Evolutionary conservation across 2,113 vertebrate genomes (phyloP), one percentile per base, ranked within the genome.

Genomic region (Terrapene triunguis): DNA sequence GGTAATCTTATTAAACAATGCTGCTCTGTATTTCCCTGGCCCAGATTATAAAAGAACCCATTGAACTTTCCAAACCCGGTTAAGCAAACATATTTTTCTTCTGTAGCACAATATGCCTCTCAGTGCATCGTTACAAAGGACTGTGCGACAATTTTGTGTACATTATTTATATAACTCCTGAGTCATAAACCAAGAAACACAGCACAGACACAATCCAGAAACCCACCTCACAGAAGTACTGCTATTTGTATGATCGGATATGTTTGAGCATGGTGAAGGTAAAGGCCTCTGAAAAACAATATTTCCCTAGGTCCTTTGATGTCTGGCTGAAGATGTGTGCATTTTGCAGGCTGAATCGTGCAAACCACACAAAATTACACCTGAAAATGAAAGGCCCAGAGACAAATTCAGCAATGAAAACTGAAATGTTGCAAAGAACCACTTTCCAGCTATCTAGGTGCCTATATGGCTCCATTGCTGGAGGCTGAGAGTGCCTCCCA

Each of bases 281-380:
- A 83, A 89, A 93, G 88, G 88, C 62, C 62, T 85, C 92, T 25
- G 84, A 1, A 69, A 79, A 69, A 89, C 78, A 11, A 13, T 6
- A 82, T 95, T 74, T 85, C 88, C 55, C 59, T 7, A 6, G 38
- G 76, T 48, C 76, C 87, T 93, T 94, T 93, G 94, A 90, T 93
- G 94, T 82, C 90, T 82, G 92, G 53, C 2, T 92, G 93, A 79
- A 32, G 94, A 89, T 1, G 3, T 0, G 8, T 4, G 89, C 35
- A 0, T 51, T 42, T 4, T 57, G 55, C 87, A 90, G 88, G 2
- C 88, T 1, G 72, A 3, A 10, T 25, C 79, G 32, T 79, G 25
- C 90, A 79, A 74, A 90, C 32, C 91, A 82, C 88, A 87, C 11
- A 3, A 47, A 87, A 85, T 32, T 12, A 42, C 84, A 29, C 42